A percentile compares a stretch with the other conserved stretches of the same genome.
These are phyloP conservation scores for Sycobia sp. DNA, from an alignment of 1,140 invertebrate species.

Conservation along the genomic window DNA sequence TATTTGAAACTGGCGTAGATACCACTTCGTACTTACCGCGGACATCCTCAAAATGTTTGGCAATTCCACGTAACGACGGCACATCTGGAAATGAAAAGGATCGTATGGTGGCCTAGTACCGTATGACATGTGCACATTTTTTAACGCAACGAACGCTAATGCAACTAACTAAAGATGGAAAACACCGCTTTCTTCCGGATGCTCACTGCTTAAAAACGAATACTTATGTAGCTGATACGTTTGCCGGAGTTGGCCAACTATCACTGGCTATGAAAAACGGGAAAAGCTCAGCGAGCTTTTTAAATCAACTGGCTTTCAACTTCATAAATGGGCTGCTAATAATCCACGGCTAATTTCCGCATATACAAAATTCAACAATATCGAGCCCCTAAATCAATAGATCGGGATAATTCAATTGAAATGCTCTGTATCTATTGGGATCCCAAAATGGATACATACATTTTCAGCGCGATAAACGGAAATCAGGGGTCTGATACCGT, in stretches of 20 bases:
- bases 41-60: constrained; percentile 44
- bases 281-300: not conserved
- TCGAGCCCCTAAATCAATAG: too few species aligned
- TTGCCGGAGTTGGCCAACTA: not conserved
- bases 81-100: constrained; percentile 9
- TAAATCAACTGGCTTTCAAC: not conserved
- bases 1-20: constrained; percentile 15
- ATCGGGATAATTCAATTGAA: not conserved
- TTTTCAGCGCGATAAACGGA: not conserved
- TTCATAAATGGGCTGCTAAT: too few species aligned
- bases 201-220: too few species aligned
- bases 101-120: constrained; percentile 4
- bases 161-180: not conserved
- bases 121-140: too few species aligned
- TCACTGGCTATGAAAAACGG: not conserved
- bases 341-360: too few species aligned
- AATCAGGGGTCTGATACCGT: not conserved
- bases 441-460: not conserved
- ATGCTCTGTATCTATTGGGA: not conserved
- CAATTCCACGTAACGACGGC: constrained; percentile 29
- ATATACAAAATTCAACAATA: not conserved
- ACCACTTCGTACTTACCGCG: constrained; percentile 31
- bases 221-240: too few species aligned
- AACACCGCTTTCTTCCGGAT: not conserved
- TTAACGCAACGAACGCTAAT: not conserved